Conservation (phyloP, 1,140 invertebrate genomes). For the Pomacea maculata region DNA sequence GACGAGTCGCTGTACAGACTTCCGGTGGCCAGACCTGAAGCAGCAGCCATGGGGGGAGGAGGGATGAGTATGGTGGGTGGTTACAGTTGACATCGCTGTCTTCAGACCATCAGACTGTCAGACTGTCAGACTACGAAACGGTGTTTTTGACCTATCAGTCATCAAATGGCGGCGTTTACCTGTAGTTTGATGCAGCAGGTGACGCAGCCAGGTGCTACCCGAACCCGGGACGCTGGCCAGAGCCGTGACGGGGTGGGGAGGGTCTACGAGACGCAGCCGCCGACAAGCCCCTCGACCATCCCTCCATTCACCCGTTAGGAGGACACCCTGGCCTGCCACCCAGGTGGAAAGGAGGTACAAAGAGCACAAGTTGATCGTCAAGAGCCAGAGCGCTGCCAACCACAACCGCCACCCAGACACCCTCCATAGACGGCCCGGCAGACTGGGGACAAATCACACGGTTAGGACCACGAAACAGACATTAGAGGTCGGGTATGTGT, state of each 20-base stretch:
- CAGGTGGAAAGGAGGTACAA: slow-evolving; percentile 11
- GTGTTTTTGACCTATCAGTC: not conserved
- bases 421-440: too few relatives aligned
- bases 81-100: not conserved
- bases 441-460: too few relatives aligned
- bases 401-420: too few relatives aligned
- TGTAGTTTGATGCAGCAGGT: slow-evolving; percentile 48
- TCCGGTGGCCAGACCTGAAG: slow-evolving; percentile 68
- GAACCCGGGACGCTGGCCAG: slow-evolving; percentile 49
- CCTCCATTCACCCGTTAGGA: not conserved
- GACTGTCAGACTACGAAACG: not conserved
- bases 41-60: not conserved
- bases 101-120: not conserved
- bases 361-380: slow-evolving; percentile 3
- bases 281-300: slow-evolving; percentile 1
- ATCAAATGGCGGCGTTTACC: slow-evolving; percentile 28
- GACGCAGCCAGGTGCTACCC: slow-evolving; percentile 53
- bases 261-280: slow-evolving; percentile 8
- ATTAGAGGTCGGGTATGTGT: too few relatives aligned
- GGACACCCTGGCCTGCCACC: slow-evolving; percentile 1
- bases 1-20: slow-evolving; percentile 74
- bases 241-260: slow-evolving; percentile 37
- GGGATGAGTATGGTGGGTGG: not conserved
- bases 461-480: not conserved
- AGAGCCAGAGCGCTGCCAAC: not conserved